A percentile compares a stretch with the other conserved stretches of the same genome.
Evolutionary conservation across 2,113 vertebrate genomes (phyloP).

Genomic region (Ovibos moschatus): DNA sequence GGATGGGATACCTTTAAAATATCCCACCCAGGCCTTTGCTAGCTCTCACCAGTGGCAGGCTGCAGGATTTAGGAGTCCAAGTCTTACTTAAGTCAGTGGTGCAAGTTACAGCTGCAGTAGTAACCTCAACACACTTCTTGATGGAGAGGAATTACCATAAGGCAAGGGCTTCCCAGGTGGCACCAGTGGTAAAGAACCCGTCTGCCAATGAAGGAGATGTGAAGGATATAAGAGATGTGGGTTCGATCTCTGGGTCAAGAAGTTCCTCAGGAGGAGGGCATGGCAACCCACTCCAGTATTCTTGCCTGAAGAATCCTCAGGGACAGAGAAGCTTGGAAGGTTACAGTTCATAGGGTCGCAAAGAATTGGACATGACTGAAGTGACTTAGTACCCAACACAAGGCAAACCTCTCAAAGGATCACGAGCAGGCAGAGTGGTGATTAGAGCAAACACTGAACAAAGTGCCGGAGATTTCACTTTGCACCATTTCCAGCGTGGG

Average conservation of each 20-base stretch:
- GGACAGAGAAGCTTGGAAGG: not conserved
- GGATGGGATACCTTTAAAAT: not conserved
- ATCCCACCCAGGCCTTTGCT: not conserved
- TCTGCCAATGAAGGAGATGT: not conserved
- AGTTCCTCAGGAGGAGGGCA: not conserved
- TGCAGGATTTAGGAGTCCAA: not conserved
- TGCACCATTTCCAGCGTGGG: not conserved
- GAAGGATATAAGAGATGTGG: not conserved
- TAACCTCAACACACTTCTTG: not conserved
- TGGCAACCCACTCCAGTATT: not conserved
- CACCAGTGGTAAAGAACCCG: not conserved
- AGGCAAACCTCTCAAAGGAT: not conserved
- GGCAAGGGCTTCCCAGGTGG: not conserved
- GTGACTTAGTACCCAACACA: not conserved
- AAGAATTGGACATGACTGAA: not conserved
- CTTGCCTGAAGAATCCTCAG: not conserved
- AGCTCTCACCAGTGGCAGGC: not conserved
- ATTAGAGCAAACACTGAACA: not conserved
- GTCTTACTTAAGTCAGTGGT: not conserved
- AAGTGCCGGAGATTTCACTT: not conserved
- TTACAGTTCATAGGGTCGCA: not conserved
- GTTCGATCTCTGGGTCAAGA: not conserved
- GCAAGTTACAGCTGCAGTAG: not conserved
- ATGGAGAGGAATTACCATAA: not conserved
- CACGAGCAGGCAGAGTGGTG: fast-evolving